These are phyloP conservation scores for Napeogenes sylphis DNA, from an alignment of 2,888 invertebrate species.

Conservation along the genomic window DNA sequence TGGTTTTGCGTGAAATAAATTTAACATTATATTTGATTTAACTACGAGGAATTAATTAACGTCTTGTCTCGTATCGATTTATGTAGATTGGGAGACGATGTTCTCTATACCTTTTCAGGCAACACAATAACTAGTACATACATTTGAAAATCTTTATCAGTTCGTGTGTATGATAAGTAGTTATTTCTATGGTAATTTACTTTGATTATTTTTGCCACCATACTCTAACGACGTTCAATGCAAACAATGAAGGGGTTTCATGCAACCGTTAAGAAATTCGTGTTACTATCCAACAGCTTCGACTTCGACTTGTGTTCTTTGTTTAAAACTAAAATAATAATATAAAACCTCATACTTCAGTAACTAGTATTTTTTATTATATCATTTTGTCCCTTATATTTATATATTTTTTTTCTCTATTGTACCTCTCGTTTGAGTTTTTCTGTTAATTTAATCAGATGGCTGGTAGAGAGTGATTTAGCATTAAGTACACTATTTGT, in stretches of 20 bases:
- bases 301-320: too few relatives aligned
- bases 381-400: too few relatives aligned
- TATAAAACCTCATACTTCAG: too few relatives aligned
- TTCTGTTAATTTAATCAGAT: too few relatives aligned
- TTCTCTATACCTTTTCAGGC: neutral
- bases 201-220: conserved; percentile 2
- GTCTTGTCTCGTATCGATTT: neutral
- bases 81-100: neutral
- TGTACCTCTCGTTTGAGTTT: too few relatives aligned
- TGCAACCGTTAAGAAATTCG: neutral
- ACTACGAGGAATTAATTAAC: neutral
- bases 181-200: conserved; percentile 17
- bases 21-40: conserved; percentile 18
- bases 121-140: conserved; percentile 1
- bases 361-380: too few relatives aligned
- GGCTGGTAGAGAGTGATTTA: too few relatives aligned
- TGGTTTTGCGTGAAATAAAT: conserved; percentile 18
- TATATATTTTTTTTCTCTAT: too few relatives aligned
- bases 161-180: conserved; percentile 6
- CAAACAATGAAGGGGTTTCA: conserved; percentile 9
- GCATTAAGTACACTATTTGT: too few relatives aligned
- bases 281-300: neutral
- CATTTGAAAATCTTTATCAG: neutral
- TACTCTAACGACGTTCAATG: conserved; percentile 3
- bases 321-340: too few relatives aligned